phyloP scores from a whole-genome alignment of 2,113 vertebrate genomes.

The Ophiodon elongatus region DNA sequence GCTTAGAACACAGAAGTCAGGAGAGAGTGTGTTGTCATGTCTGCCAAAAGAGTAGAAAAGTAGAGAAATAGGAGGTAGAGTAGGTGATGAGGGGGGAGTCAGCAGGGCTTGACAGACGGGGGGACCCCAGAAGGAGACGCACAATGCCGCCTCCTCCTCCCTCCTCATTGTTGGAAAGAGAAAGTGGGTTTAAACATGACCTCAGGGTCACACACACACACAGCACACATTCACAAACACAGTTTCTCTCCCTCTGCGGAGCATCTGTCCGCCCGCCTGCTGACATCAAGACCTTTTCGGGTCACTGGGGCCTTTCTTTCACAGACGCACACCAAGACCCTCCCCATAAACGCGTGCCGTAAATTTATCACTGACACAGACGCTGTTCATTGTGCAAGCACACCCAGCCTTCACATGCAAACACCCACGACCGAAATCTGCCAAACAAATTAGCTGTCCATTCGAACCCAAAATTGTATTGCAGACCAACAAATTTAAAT shows the following conservation, averaged over 20 bases:
- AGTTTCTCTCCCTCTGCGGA: constrained; percentile 56
- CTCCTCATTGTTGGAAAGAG: constrained; percentile 64
- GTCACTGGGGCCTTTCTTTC: constrained; percentile 61
- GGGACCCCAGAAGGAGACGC: constrained; percentile 33
- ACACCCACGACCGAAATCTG: not conserved
- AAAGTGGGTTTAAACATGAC: constrained; percentile 75
- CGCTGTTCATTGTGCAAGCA: constrained; percentile 40
- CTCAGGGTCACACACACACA: constrained; percentile 57
- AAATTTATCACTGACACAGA: constrained; percentile 76
- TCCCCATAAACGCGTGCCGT: constrained; percentile 69
- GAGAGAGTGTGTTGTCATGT: constrained; percentile 13
- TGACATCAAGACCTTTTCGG: constrained; percentile 71
- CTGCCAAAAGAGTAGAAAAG: not conserved
- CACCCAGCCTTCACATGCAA: constrained; percentile 7
- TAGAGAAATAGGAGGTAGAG: constrained; percentile 12
- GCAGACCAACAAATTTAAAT: not conserved
- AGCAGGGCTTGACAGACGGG: constrained; percentile 44
- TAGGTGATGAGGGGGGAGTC: constrained; percentile 38
- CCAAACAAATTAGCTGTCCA: not conserved
- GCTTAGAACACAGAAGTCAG: constrained; percentile 18
- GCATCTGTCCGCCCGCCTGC: constrained; percentile 83
- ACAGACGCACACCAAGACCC: not conserved
- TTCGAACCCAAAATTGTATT: not conserved
- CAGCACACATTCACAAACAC: constrained; percentile 41
- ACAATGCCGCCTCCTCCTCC: constrained; percentile 54